Conservation (phyloP, 2,797 vertebrate species). For the Schizothorax lantsangensis region DNA sequence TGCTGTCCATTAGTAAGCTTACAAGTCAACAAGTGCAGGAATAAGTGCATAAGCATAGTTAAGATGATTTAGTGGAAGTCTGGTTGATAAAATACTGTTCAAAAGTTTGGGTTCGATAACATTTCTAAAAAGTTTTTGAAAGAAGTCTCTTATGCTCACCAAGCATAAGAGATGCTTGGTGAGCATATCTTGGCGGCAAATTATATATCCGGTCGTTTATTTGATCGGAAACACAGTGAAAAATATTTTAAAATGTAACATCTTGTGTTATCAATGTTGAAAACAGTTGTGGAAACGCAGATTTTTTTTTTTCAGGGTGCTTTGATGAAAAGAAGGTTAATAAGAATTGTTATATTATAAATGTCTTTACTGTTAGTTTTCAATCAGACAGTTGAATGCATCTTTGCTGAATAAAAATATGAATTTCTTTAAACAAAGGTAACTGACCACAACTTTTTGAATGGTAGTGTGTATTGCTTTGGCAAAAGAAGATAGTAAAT, state of each 20-base stretch:
- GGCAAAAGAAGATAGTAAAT: not conserved
- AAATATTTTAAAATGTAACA: no score
- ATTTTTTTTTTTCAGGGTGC: not conserved
- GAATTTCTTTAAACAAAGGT: not conserved
- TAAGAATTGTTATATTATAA: not conserved
- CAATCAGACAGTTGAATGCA: not conserved
- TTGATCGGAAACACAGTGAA: not conserved
- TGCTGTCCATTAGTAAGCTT: not conserved
- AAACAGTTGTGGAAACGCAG: no score
- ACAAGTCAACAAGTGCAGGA: not conserved
- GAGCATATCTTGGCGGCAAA: no score
- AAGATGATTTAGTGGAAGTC: not conserved
- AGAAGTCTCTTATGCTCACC: not conserved
- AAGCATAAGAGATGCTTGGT: not conserved
- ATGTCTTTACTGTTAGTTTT: not conserved
- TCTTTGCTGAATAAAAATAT: not conserved
- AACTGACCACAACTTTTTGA: not conserved
- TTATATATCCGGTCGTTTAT: not conserved
- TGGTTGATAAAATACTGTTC: not conserved
- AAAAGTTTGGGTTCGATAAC: not conserved
- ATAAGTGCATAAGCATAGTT: not conserved
- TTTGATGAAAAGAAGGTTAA: not conserved
- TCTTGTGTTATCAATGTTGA: no score
- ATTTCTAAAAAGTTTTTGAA: not conserved
- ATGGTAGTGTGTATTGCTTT: not conserved